phyloP scores from a whole-genome alignment of 2,888 invertebrate species.

The Endomychus coccineus region DNA sequence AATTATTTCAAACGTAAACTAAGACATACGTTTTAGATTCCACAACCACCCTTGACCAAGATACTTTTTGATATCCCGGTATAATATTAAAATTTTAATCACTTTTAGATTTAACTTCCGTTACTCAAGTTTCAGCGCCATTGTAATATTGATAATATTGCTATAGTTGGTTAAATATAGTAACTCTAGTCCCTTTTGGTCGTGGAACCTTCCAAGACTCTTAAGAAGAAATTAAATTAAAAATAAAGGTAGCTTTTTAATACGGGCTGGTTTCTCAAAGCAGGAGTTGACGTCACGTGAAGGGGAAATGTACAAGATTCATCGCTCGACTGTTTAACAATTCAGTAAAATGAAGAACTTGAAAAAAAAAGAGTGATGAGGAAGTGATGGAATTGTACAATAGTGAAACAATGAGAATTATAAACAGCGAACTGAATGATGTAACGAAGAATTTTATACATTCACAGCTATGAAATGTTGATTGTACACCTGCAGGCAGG shows the following conservation, averaged over 20 bases:
- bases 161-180: too few relatives aligned
- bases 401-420: conserved; percentile 16
- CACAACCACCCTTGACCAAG: too few relatives aligned
- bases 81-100: too few relatives aligned
- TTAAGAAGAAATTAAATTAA: conserved; percentile 5
- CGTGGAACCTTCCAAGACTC: too few relatives aligned
- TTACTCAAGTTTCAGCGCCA: too few relatives aligned
- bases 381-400: conserved; percentile 11
- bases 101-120: too few relatives aligned
- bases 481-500: conserved; percentile 12
- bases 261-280: conserved; percentile 16
- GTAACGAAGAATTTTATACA: conserved; percentile 23
- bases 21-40: too few relatives aligned
- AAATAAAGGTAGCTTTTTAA: conserved; percentile 2
- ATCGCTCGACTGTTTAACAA: conserved; percentile 8
- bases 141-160: too few relatives aligned
- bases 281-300: conserved; percentile 3
- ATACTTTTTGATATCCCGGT: too few relatives aligned
- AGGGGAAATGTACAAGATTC: conserved; percentile 8
- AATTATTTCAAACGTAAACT: too few relatives aligned
- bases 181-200: too few relatives aligned
- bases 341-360: conserved; percentile 6
- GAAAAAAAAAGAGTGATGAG: conserved; percentile 6
- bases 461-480: conserved; percentile 19
- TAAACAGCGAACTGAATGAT: conserved; percentile 18